A percentile compares a stretch with the other conserved stretches of the same genome.
Evolutionary conservation across 2,113 vertebrate genomes (phyloP).

Genomic region (Alethe diademata): DNA sequence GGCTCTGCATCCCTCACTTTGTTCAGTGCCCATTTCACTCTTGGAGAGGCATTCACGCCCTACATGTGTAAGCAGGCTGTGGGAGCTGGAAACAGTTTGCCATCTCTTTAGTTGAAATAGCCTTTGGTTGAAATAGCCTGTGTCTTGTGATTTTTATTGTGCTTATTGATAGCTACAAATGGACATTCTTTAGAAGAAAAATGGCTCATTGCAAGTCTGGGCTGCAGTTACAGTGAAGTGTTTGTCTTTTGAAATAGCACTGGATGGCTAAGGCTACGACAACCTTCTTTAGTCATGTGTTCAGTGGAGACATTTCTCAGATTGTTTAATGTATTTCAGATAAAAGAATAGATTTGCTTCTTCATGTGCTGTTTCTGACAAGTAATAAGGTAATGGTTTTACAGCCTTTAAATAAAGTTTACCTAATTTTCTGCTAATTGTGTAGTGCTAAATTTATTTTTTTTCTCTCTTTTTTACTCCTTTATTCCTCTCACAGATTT

Average conservation of each 20-base stretch:
- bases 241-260: background rate
- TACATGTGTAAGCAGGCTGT: background rate
- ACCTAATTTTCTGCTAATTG: background rate
- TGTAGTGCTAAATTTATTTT: background rate
- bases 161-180: background rate
- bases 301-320: background rate
- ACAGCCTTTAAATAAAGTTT: background rate
- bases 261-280: background rate
- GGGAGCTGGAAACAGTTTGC: background rate
- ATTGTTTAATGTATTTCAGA: background rate
- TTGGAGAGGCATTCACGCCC: background rate
- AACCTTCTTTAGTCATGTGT: rapidly evolving
- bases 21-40: background rate
- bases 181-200: background rate
- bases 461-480: background rate
- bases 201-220: background rate
- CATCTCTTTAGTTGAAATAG: background rate
- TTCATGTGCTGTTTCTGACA: background rate
- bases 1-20: background rate
- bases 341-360: background rate
- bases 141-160: background rate
- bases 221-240: background rate
- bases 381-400: background rate
- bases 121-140: background rate
- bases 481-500: background rate